Evolutionary conservation across 2,797 vertebrate genomes (phyloP), one percentile per base, ranked within the genome.

Genomic region (Bryconaethiops microstoma): DNA sequence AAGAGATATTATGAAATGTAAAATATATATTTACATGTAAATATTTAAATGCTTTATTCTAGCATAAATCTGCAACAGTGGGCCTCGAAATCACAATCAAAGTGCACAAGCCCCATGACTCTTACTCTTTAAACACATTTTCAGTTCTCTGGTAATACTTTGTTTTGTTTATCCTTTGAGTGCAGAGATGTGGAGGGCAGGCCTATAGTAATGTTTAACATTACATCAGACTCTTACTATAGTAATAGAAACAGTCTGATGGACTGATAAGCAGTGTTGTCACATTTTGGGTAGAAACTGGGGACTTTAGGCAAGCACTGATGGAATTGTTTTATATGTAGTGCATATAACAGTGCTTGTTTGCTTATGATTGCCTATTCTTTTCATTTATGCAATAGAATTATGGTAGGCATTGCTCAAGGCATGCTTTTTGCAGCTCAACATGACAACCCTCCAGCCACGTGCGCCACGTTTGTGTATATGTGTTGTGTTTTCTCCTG

Each of bases 381-480:
- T 35, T 42, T 70, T 63, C n/a, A 48, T 35, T 35, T 35, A 35
- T 35, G 5, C 21, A 3, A n/a, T 64, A 7, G 59, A 40, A 25
- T 75, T 39, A 50, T 69, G 40, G 5, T 60, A 5, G 40, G 69
- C 6, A 16, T 23, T 29, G 13, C 6, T 16, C 29, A 39, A n/a
- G 39, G n/a, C 29, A 55, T 23, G 21, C 3, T 8, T 65, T 77
- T 63, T 50, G 65, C 65, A 23, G 45, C 17, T n/a, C 39, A 48
- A 48, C 45, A 48, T 21, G 19, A 42, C 17, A 19, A 40, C 2
- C 35, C 64, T 19, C 12, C 35, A 40, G 9, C 8, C 25, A 42
- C 55, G 48, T 50, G 60, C 50, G 54, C 64, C 62, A 39, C 52
- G 23, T 72, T 45, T 64, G 69, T 76, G 74, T 71, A n/a, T 74